These are phyloP conservation scores for Drosophila kanekoi DNA, from an alignment of 2,888 invertebrate species.

Conservation along the genomic window DNA sequence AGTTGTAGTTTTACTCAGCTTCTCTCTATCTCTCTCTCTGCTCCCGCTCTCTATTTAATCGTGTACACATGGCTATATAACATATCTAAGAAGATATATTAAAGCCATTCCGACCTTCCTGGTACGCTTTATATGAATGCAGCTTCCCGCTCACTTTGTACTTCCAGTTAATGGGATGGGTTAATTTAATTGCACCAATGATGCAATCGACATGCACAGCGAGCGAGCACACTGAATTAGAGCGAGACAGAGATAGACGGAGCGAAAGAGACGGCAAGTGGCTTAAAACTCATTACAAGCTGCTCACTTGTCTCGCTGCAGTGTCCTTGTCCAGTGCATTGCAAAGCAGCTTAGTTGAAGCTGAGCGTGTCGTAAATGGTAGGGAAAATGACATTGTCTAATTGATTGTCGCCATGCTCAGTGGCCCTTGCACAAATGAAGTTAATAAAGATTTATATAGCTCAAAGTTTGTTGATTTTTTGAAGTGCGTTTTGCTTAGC, in stretches of 20 bases:
- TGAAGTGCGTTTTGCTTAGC: constrained; percentile 31
- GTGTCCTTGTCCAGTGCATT: constrained; percentile 23
- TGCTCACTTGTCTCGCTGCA: constrained; percentile 15
- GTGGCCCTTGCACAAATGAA: constrained; percentile 35
- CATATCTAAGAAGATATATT: too few species aligned
- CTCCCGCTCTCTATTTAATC: too few species aligned
- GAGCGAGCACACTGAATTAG: constrained; percentile 1
- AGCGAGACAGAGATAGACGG: not conserved
- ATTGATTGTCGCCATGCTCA: constrained; percentile 51
- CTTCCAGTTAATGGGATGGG: constrained; percentile 6
- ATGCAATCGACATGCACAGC: constrained; percentile 27
- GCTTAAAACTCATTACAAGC: constrained; percentile 45
- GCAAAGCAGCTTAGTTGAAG: constrained; percentile 37
- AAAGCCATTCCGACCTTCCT: too few species aligned
- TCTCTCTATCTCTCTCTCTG: too few species aligned
- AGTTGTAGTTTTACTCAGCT: too few species aligned
- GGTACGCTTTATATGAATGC: not conserved
- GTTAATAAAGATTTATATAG: constrained; percentile 72
- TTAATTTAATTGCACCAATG: constrained; percentile 28
- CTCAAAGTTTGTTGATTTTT: constrained; percentile 48
- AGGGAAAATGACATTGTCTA: constrained; percentile 53
- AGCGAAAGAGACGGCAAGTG: not conserved
- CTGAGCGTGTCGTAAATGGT: constrained; percentile 40
- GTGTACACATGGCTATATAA: too few species aligned
- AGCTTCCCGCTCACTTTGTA: too few species aligned